Evolutionary conservation across 2,888 invertebrate genomes (phyloP), one percentile per base, ranked within the genome.

Genomic region (Neoascia interrupta): DNA sequence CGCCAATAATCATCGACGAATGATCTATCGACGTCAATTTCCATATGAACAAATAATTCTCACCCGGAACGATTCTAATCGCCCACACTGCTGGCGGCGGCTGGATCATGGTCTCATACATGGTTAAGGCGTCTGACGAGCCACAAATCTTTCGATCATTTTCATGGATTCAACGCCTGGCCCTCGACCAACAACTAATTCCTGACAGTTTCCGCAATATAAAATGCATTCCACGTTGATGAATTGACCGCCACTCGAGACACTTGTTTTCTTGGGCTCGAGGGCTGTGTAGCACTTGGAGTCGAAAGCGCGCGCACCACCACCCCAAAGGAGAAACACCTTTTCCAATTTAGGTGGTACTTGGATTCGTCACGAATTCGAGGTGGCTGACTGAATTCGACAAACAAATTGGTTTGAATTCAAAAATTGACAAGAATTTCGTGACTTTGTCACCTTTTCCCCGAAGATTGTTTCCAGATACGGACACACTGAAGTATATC

Each of bases 341-440:
- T 83, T 84, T 84, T 81, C 86, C 87, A 86, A 87, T 87, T 87
- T 86, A n/a, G n/a, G n/a, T 87, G 87, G 87, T 85, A 86, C 87
- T 85, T 85, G 85, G 87, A 87, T 86, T 87, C 87, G 87, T 87
- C 87, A 87, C 87, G 87, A 87, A 83, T 81, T 86, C 84, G 81
- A 13, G 56, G 39, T 45, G 53, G 37, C 53, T 15, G 66, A 26
- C 70, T 81, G 73, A 82, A 83, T 82, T 82, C 86, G 85, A 86
- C 84, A 85, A 87, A 87, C 87, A 87, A 87, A 87, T 87, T 87
- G 87, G 87, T 69, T 43, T 51, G 80, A 74, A 73, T 61, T 87
- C 86, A 86, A 87, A 87, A 87, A 86, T 86, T 87, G 87, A 87
- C 87, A 87, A 87, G 87, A 87, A 87, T 86, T 87, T 87, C 87